These are phyloP conservation scores for Arctocebus calabarensis DNA, from an alignment of 2,797 vertebrate genomes.

Conservation along the genomic window DNA sequence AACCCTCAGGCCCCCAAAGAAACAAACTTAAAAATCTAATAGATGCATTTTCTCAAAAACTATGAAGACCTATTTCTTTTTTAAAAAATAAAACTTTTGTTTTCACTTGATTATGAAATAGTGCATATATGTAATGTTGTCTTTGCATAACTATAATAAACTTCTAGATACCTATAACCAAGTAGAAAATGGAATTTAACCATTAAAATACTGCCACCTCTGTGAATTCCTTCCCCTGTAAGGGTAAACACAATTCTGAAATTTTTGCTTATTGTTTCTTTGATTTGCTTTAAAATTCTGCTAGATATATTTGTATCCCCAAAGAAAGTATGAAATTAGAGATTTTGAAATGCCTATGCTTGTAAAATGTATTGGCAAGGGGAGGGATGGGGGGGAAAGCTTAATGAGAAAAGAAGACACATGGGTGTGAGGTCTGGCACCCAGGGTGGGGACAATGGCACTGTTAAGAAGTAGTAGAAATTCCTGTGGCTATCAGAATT, in stretches of 20 bases:
- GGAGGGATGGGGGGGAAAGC: background rate
- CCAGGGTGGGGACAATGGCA: background rate
- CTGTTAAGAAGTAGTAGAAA: background rate
- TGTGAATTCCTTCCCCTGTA: background rate
- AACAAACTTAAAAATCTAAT: background rate
- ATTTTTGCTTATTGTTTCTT: constrained; percentile 30
- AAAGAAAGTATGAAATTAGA: background rate
- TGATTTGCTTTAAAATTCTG: constrained; percentile 36
- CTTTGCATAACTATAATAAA: background rate
- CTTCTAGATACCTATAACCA: background rate
- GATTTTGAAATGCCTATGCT: background rate
- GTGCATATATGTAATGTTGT: background rate
- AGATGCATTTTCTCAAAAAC: background rate
- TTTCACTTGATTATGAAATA: constrained; percentile 27
- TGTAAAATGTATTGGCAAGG: background rate
- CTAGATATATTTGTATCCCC: background rate
- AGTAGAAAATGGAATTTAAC: background rate
- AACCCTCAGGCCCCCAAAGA: background rate
- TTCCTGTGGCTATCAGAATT: background rate
- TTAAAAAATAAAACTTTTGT: constrained; percentile 1
- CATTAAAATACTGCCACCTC: background rate
- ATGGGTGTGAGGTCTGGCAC: background rate
- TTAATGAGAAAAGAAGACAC: background rate
- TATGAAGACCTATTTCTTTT: background rate
- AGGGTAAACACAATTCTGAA: background rate